phyloP scores from a whole-genome alignment of 2,888 invertebrate genomes.

The Agrochola circellaris region DNA sequence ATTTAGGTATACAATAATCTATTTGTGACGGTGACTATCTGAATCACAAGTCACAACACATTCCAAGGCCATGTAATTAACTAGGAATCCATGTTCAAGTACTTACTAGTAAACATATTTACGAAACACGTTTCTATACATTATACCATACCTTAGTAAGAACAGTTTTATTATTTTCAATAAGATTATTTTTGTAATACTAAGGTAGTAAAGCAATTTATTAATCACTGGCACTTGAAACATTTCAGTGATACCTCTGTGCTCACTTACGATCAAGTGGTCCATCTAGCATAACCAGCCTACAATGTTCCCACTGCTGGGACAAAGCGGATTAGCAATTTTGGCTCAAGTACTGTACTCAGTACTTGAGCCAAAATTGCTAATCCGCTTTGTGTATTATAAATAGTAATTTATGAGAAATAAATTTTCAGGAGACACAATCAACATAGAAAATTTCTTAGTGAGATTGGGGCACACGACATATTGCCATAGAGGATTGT shows the following conservation, averaged over 20 bases:
- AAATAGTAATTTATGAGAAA: not conserved
- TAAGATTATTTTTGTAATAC: not conserved
- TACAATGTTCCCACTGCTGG: no score
- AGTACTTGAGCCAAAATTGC: no score
- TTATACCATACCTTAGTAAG: not conserved
- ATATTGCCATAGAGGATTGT: not conserved
- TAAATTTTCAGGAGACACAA: not conserved
- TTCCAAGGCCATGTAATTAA: constrained; percentile 26
- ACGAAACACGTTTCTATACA: not conserved
- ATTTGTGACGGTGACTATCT: constrained; percentile 19
- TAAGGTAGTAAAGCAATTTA: not conserved
- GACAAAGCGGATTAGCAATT: not conserved
- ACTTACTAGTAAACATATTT: constrained; percentile 19
- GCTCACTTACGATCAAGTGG: not conserved
- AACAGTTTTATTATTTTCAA: not conserved
- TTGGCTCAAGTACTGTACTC: not conserved
- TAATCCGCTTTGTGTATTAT: no score
- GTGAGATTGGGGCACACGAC: no score
- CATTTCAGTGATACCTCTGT: not conserved
- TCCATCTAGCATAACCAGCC: no score
- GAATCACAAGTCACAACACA: constrained; percentile 35
- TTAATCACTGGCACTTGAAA: not conserved
- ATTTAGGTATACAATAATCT: constrained; percentile 17
- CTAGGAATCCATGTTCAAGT: constrained; percentile 12
- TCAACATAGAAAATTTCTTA: not conserved